A percentile compares a stretch with the other conserved stretches of the same genome.
phyloP scores from a whole-genome alignment of 64 coral and sea anemone species.

The Anthopleura sola region DNA sequence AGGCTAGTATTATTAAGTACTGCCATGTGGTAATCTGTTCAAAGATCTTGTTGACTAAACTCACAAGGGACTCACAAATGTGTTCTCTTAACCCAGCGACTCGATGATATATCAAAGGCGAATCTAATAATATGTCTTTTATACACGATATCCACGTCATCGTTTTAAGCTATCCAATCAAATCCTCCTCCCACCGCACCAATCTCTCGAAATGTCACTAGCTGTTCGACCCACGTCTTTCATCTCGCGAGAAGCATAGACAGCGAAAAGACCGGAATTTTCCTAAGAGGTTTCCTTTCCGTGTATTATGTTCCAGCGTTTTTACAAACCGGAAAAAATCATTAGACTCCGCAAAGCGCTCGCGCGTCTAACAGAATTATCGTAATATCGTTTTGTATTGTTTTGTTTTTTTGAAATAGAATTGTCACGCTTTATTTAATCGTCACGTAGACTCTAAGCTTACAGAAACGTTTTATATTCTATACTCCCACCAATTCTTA shows the following conservation, averaged over 20 bases:
- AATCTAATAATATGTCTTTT: not conserved
- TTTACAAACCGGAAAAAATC: not conserved
- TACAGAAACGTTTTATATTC: no score
- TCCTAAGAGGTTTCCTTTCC: not conserved
- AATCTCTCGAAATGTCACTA: not conserved
- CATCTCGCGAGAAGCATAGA: not conserved
- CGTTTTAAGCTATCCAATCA: not conserved
- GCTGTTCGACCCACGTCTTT: not conserved
- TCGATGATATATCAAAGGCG: not conserved
- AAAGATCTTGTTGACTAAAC: not conserved
- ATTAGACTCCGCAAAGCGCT: not conserved
- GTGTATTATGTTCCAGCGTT: not conserved
- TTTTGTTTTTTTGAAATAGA: not conserved
- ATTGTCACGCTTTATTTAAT: not conserved
- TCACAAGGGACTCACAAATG: not conserved
- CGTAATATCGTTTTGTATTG: not conserved
- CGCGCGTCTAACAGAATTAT: not conserved
- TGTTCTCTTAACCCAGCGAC: not conserved
- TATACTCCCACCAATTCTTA: not conserved
- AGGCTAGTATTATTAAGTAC: not conserved
- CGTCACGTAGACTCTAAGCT: no score
- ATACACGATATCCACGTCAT: not conserved
- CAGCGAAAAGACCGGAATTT: not conserved
- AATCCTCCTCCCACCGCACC: not conserved
- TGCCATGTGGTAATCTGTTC: not conserved